These are phyloP conservation scores for Saimiri boliviensis DNA, from an alignment of 2,113 vertebrate genomes.

Conservation along the genomic window DNA sequence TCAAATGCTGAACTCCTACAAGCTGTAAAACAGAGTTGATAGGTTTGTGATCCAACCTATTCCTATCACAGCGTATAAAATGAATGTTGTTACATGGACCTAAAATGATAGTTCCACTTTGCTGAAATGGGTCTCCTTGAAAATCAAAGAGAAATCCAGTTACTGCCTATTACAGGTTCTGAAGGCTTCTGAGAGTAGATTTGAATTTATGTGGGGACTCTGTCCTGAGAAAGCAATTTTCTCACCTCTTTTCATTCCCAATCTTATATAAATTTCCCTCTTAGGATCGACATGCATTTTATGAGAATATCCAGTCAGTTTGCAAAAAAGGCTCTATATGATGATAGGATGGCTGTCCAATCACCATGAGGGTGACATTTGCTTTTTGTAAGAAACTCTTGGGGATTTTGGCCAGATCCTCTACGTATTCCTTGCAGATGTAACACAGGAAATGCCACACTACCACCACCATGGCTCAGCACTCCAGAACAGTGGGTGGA, in stretches of 20 bases:
- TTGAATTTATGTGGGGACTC: conserved; percentile 95
- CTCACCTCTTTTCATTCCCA: conserved; percentile 95
- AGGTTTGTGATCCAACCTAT: conserved; percentile 92
- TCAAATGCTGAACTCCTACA: conserved; percentile 88
- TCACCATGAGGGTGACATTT: conserved; percentile 90
- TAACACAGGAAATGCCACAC: neutral
- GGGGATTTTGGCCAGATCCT: neutral
- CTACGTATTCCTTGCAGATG: neutral
- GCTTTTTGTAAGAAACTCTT: conserved; percentile 76
- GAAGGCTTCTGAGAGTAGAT: conserved; percentile 87
- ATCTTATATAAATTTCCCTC: conserved; percentile 90
- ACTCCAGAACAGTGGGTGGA: too few relatives aligned
- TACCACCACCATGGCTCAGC: neutral
- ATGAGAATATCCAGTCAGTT: conserved; percentile 90
- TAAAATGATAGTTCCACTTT: conserved; percentile 92
- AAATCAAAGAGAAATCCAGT: conserved; percentile 94
- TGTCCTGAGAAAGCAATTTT: conserved; percentile 76
- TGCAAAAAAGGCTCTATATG: conserved; percentile 96
- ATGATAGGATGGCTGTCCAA: conserved; percentile 92
- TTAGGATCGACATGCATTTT: conserved; percentile 96
- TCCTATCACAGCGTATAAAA: conserved; percentile 92
- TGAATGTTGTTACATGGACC: conserved; percentile 91
- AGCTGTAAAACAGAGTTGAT: conserved; percentile 93
- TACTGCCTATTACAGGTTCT: conserved; percentile 93
- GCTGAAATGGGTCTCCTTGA: conserved; percentile 94